Evolutionary conservation across 1,140 invertebrate genomes (phyloP), one percentile per base, ranked within the genome.

Genomic region (Drosophila parvula): DNA sequence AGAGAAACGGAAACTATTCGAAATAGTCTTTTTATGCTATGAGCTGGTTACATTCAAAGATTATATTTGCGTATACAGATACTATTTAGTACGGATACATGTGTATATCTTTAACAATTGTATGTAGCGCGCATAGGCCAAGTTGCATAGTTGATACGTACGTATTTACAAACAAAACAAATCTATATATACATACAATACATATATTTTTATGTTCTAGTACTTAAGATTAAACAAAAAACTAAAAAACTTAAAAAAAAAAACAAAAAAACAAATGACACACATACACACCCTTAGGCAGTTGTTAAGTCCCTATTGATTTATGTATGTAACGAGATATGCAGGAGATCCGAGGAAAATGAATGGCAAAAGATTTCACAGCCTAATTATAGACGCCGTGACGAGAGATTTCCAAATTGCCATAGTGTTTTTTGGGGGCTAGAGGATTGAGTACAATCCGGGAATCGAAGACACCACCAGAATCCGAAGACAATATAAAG

Each of bases 11-110:
- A 74, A 74, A 76, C 76, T 79, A 79, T 79, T 79, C 43, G 55
- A 79, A 79, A 79, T 79, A 79, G 71, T 76, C 57, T 51, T 64
- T 73, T 75, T 74, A 75, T 44, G 71, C 70, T 76, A 75, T 75
- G 60, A 76, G 77, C 76, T 79, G 77, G 76, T 79, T 67, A 79
- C 76, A 79, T 79, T 79, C 76, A 79, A 73, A 51, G 51, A 38
- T 64, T 79, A 79, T 78, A 75, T 56, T 48, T 73, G 68, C 36
- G 60, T 62, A 61, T 73, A 74, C 68, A 53, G 34, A 62, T 71
- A 53, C 51, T 53, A 62, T 30, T 61, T 61, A 74, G 55, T 78
- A 56, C 36, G 43, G 45, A 50, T 61, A 51, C 38, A 56, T 50
- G 28, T 73, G 41, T 51, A 50, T 76, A 75, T 74, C 47, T 36